phyloP scores from a whole-genome alignment of 2,888 invertebrate genomes.

The Pyrocoelia pectoralis region DNA sequence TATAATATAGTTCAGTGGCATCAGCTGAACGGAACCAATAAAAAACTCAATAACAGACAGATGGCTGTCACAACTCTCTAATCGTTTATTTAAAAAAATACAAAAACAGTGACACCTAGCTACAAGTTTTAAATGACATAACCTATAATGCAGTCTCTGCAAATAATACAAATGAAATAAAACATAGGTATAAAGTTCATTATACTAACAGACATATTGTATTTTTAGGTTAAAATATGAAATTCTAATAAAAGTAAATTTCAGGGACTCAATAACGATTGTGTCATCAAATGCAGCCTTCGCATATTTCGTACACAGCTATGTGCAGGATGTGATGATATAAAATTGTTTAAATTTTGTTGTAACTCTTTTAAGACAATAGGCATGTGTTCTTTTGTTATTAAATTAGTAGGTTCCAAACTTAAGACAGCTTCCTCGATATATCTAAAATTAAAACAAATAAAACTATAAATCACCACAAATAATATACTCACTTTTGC shows the following conservation, averaged over 20 bases:
- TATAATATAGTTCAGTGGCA: no score
- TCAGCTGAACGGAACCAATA: no score
- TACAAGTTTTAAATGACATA: conserved; percentile 21
- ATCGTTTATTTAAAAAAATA: conserved; percentile 27
- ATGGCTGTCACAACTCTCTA: conserved; percentile 13
- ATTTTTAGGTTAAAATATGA: conserved; percentile 2
- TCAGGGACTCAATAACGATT: conserved; percentile 45
- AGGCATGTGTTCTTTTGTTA: conserved; percentile 85
- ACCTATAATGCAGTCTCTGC: conserved; percentile 13
- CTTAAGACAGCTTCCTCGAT: conserved; percentile 87
- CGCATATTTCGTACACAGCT: conserved; percentile 71
- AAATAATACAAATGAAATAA: not conserved
- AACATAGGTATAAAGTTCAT: conserved; percentile 2
- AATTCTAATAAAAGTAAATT: conserved; percentile 8
- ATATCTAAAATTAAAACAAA: conserved; percentile 68
- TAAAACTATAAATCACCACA: not conserved
- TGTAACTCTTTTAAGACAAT: conserved; percentile 78
- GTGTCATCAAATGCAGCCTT: conserved; percentile 77
- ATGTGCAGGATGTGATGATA: conserved; percentile 71
- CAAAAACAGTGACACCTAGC: conserved; percentile 19
- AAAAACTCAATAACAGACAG: no score
- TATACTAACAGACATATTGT: not conserved
- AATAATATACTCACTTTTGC: conserved; percentile 67
- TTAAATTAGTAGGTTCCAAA: conserved; percentile 77
- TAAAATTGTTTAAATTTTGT: conserved; percentile 76